Conservation (phyloP, 2,888 invertebrate genomes). For the Andricus quercusramuli region DNA sequence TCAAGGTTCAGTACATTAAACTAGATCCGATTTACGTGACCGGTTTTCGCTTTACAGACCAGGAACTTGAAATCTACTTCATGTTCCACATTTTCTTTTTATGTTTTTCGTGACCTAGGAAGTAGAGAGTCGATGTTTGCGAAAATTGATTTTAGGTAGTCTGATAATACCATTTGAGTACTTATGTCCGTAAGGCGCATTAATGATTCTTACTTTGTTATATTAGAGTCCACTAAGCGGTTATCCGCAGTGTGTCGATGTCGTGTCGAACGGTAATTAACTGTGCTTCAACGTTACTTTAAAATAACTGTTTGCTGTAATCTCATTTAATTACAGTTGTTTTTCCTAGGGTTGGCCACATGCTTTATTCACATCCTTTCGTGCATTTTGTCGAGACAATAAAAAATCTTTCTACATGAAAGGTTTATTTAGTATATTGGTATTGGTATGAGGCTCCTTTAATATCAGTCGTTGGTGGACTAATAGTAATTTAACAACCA, state of each 20-base stretch:
- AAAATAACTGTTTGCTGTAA: conserved; percentile 6
- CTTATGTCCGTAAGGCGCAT: not conserved
- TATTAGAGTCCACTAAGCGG: not conserved
- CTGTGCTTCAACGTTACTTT: not conserved
- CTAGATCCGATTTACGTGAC: not conserved
- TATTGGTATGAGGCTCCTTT: not conserved
- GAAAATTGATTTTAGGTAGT: not conserved
- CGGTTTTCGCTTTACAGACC: not conserved
- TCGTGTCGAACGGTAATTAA: not conserved
- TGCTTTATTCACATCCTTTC: not conserved
- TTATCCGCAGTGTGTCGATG: not conserved
- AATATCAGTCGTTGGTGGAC: not conserved
- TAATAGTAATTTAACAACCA: not conserved
- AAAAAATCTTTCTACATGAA: not conserved
- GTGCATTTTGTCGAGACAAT: not conserved
- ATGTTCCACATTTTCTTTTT: not conserved
- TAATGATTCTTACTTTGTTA: not conserved
- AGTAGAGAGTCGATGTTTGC: not conserved
- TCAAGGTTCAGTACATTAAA: not conserved
- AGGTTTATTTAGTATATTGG: not conserved
- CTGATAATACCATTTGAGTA: not conserved
- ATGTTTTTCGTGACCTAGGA: not conserved
- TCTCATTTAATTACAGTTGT: conserved; percentile 2
- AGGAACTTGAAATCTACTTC: not conserved
- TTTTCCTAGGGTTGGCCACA: not conserved